Conservation (phyloP, 2,888 invertebrate species). For the Aricia artaxerxes region DNA sequence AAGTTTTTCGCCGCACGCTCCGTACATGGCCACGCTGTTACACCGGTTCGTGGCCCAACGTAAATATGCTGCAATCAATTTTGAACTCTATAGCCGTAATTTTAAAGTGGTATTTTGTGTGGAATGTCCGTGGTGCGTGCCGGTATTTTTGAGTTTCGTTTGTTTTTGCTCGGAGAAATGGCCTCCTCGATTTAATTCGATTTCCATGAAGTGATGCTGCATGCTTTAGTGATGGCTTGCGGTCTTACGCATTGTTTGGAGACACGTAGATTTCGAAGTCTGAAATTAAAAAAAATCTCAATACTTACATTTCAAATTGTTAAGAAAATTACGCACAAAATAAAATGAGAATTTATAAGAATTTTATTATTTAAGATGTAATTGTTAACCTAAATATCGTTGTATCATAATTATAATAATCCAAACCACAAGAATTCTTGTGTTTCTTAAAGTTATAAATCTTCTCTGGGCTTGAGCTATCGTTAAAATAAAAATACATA, state of each 20-base stretch:
- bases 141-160: conserved; percentile 12
- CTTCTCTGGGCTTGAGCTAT: no score
- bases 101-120: not conserved
- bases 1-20: conserved; percentile 4
- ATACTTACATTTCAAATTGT: not conserved
- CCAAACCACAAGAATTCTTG: no score
- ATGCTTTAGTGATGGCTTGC: not conserved
- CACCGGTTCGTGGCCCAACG: conserved; percentile 17
- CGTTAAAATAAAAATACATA: no score
- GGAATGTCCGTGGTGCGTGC: not conserved
- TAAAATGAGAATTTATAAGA: no score
- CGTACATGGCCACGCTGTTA: conserved; percentile 9
- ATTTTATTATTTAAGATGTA: no score
- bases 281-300: not conserved
- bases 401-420: no score
- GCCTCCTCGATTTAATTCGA: not conserved
- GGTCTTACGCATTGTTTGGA: not conserved
- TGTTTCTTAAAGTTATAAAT: no score
- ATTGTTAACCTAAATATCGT: no score
- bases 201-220: conserved; percentile 4
- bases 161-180: conserved; percentile 13
- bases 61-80: not conserved
- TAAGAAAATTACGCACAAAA: not conserved
- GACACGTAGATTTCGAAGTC: not conserved
- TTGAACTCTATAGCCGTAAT: not conserved